A percentile compares a stretch with the other conserved stretches of the same genome.
Evolutionary conservation across 2,888 invertebrate genomes (phyloP).

Genomic region (Amblyjoppa fuscipennis): DNA sequence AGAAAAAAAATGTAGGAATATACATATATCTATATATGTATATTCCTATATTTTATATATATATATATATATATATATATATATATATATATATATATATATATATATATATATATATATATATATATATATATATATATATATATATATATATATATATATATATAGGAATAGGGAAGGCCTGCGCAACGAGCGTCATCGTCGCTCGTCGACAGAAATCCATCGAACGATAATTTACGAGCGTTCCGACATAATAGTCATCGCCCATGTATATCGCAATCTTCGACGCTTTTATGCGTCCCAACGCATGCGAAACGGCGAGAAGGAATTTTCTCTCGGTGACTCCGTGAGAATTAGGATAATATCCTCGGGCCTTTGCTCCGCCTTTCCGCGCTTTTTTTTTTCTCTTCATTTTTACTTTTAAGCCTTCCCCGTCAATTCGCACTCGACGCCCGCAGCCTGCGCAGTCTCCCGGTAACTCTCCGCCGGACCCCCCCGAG

Average conservation of each 20-base stretch:
- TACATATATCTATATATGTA: too few relatives aligned
- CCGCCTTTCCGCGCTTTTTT: conserved; percentile 73
- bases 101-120: too few relatives aligned
- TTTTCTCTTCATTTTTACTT: not conserved
- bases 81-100: not conserved
- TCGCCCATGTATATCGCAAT: conserved; percentile 54
- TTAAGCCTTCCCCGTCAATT: conserved; percentile 11
- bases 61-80: not conserved
- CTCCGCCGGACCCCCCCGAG: conserved; percentile 5
- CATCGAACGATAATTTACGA: conserved; percentile 59
- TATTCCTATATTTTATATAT: too few relatives aligned
- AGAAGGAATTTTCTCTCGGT: conserved; percentile 52
- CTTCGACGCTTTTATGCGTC: conserved; percentile 36
- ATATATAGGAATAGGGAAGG: too few relatives aligned
- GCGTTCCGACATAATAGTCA: conserved; percentile 51
- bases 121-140: too few relatives aligned
- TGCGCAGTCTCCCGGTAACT: conserved; percentile 5
- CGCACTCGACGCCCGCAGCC: conserved; percentile 19
- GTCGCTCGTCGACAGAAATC: conserved; percentile 29
- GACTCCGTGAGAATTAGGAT: conserved; percentile 74
- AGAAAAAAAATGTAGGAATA: not conserved
- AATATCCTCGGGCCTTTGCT: conserved; percentile 72
- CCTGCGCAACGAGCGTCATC: conserved; percentile 37
- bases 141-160: too few relatives aligned
- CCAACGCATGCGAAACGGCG: conserved; percentile 31